Conservation (phyloP, 2,888 invertebrate genomes). For the Pyralis farinalis region DNA sequence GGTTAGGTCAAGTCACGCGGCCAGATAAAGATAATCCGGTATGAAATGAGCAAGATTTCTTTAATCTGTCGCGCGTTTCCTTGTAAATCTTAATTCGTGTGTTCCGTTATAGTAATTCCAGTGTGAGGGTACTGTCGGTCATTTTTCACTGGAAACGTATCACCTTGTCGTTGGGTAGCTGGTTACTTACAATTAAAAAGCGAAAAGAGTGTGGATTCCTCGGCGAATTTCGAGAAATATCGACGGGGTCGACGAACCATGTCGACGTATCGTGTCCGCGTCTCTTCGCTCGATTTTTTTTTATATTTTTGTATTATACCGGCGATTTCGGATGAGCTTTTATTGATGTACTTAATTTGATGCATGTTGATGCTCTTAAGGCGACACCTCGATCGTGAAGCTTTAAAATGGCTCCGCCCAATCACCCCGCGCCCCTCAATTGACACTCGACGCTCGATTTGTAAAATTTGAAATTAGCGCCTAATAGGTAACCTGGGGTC, state of each 20-base stretch:
- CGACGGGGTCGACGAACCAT: conserved; percentile 73
- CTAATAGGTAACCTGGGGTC: no score
- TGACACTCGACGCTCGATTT: no score
- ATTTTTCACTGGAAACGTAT: conserved; percentile 71
- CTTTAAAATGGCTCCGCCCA: no score
- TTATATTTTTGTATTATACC: conserved; percentile 55
- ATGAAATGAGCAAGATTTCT: conserved; percentile 35
- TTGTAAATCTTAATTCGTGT: conserved; percentile 62
- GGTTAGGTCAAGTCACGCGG: background rate
- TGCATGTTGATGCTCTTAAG: conserved; percentile 11
- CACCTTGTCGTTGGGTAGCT: conserved; percentile 69
- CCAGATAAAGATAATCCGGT: conserved; percentile 30
- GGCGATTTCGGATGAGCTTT: conserved; percentile 48
- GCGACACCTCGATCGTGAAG: no score
- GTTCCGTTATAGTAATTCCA: conserved; percentile 71
- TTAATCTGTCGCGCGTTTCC: conserved; percentile 51
- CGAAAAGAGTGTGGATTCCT: conserved; percentile 75
- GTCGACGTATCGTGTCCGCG: conserved; percentile 74
- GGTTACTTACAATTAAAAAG: conserved; percentile 78
- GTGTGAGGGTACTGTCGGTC: conserved; percentile 50
- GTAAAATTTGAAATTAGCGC: no score
- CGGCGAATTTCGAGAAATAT: conserved; percentile 78
- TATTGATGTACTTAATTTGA: conserved; percentile 34
- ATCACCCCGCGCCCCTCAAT: no score
- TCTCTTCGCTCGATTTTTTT: conserved; percentile 59